phyloP scores from a whole-genome alignment of 2,113 vertebrate genomes.

The Myiopsitta monachus region DNA sequence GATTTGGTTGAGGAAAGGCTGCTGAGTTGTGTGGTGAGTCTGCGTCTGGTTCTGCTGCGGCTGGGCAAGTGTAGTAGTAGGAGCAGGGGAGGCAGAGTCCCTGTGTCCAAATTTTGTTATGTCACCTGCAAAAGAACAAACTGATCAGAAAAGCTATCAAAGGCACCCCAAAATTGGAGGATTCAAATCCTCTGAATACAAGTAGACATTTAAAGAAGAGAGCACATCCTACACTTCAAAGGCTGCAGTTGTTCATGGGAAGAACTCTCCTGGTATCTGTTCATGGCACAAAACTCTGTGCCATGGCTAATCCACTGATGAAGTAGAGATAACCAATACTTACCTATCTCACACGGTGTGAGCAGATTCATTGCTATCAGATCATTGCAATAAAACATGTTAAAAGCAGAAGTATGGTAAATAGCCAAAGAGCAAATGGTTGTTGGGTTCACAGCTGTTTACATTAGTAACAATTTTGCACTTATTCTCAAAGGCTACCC shows the following conservation, averaged over 20 bases:
- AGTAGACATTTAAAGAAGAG: background rate
- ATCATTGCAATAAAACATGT: background rate
- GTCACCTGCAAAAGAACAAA: slow-evolving; percentile 78
- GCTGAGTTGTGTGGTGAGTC: slow-evolving; percentile 87
- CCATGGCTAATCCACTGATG: background rate
- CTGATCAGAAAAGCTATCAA: background rate
- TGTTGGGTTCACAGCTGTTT: background rate
- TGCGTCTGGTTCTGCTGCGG: slow-evolving; percentile 84
- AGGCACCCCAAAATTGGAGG: background rate
- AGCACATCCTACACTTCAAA: background rate
- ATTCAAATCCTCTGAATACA: background rate
- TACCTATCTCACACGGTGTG: background rate
- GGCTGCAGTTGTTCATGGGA: background rate
- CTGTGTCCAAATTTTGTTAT: slow-evolving; percentile 92
- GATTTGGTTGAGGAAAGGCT: slow-evolving; percentile 88
- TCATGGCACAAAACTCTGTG: background rate
- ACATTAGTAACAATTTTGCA: background rate
- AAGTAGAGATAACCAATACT: background rate
- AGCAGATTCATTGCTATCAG: background rate
- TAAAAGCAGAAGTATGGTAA: background rate
- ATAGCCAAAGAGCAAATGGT: background rate
- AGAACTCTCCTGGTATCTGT: background rate
- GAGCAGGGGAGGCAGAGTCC: slow-evolving; percentile 90
- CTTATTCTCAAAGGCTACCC: background rate
- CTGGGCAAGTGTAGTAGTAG: slow-evolving; percentile 84